phyloP scores from a whole-genome alignment of 2,797 vertebrate species.

The Merluccius polli region DNA sequence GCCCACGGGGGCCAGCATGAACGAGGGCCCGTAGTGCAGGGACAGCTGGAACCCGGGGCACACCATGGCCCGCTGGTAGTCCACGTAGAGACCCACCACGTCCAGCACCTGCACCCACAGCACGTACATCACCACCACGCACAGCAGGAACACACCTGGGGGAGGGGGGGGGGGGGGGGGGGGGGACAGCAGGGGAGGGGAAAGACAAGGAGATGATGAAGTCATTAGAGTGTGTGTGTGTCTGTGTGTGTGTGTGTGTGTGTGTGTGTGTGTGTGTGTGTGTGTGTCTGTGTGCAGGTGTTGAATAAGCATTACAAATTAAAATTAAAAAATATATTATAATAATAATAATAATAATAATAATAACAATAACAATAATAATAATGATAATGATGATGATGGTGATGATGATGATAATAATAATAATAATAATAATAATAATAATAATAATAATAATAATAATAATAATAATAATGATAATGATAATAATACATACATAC shows the following conservation, averaged over 20 bases:
- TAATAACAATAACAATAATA: not conserved
- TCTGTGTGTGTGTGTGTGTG: not conserved
- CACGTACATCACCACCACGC: conserved; percentile 88
- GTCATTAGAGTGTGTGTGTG: not conserved
- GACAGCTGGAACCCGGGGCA: conserved; percentile 77
- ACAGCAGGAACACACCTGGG: conserved; percentile 84
- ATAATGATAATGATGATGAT: too few species aligned
- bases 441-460: not conserved
- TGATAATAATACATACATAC: not conserved
- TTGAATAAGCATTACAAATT: too few species aligned
- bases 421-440: too few species aligned
- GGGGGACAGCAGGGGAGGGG: not conserved
- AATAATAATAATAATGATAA: not conserved
- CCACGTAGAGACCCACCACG: conserved; percentile 78
- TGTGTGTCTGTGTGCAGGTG: not conserved
- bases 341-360: not conserved
- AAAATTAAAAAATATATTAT: too few species aligned
- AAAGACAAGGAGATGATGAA: not conserved
- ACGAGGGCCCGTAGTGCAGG: conserved; percentile 87
- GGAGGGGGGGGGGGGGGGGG: conserved; percentile 31
- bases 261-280: not conserved
- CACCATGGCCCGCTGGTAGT: conserved; percentile 60
- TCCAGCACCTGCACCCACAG: conserved; percentile 90
- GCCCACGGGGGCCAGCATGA: conserved; percentile 89
- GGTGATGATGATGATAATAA: too few species aligned